Evolutionary conservation across 2,888 invertebrate species (phyloP).

Genomic region (Trichacis sp.): DNA sequence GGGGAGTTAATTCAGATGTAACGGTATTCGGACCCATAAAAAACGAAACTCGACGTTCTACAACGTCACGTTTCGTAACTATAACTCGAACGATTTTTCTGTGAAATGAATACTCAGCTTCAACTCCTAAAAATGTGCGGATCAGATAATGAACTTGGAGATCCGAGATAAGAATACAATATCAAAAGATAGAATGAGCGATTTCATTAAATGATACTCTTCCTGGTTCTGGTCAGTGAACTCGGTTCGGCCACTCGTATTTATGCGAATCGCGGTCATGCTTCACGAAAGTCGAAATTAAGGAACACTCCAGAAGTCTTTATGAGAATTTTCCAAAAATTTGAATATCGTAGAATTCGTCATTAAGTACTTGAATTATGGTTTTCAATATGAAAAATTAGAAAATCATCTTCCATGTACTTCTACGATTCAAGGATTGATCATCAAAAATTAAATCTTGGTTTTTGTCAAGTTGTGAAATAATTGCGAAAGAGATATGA

Average conservation of each 20-base stretch:
- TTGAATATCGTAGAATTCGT: no score
- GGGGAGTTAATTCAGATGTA: slow-evolving; percentile 14
- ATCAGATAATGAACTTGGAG: neutral
- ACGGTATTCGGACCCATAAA: slow-evolving; percentile 14
- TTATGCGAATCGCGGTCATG: slow-evolving; percentile 24
- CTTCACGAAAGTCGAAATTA: slow-evolving; percentile 20
- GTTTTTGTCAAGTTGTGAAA: no score
- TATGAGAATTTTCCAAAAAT: no score
- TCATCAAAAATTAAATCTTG: no score
- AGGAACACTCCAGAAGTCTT: neutral
- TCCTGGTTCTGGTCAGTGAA: slow-evolving; percentile 32
- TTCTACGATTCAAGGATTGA: no score
- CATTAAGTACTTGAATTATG: no score
- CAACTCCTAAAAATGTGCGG: no score
- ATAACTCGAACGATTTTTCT: neutral
- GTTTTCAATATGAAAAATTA: no score
- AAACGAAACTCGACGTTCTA: neutral
- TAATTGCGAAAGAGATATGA: no score
- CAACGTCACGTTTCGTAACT: neutral
- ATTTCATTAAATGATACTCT: slow-evolving; percentile 24
- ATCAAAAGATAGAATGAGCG: neutral
- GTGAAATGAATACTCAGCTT: no score
- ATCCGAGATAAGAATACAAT: neutral
- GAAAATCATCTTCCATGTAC: no score
- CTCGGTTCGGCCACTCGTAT: slow-evolving; percentile 17